Base-by-base conservation (phyloP, 2,113 vertebrate genomes). In the Cyanocitta stelleri region DNA sequence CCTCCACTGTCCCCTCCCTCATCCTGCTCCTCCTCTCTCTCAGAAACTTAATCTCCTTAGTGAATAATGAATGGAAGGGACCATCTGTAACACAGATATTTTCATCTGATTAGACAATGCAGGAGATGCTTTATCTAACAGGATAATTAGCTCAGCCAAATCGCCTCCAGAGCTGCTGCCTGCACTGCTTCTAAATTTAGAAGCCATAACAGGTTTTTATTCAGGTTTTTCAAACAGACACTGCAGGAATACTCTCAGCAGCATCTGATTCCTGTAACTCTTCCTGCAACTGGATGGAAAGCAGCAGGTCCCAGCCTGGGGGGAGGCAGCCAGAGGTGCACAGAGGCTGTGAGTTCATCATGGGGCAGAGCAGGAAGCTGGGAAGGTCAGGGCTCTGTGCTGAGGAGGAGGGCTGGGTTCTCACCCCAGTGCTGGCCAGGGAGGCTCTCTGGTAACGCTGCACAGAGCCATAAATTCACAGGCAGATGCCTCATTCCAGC, bases 31-130 rank as follows among this genome's bases (percentile, higher is more conserved):
- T 89, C 69, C 71, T 78, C 91, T 73, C 68, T 35, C 85, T n/a
- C 9, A 3, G 73, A 93, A 96, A 94, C 87, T 75, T 95, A 93
- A 95, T 94, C 96, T 97, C 87, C 94, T 97, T 95, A 97, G 89
- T 95, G 93, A 95, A 91, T 95, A 96, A 93, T 88, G 94, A 96
- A 95, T 90, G 89, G 95, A 89, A 95, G 90, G 78, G 89, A 61
- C 95, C 96, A 97, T 96, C 96, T 96, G 95, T 95, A 96, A 94
- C 71, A 89, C 93, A 96, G 91, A 93, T 93, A 96, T 92, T 94
- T 93, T 85, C 93, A 94, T 95, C 89, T 96, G 92, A 69, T 85
- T 87, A 94, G 94, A 94, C 95, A 97, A 80, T 63, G 88, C 93
- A 96, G 92, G 76, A 94, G 95, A 2, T 85, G 90, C 94, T 91